Evolutionary conservation across 2,797 vertebrate genomes (phyloP), one percentile per base, ranked within the genome.

Genomic region (Propithecus deckenii): DNA sequence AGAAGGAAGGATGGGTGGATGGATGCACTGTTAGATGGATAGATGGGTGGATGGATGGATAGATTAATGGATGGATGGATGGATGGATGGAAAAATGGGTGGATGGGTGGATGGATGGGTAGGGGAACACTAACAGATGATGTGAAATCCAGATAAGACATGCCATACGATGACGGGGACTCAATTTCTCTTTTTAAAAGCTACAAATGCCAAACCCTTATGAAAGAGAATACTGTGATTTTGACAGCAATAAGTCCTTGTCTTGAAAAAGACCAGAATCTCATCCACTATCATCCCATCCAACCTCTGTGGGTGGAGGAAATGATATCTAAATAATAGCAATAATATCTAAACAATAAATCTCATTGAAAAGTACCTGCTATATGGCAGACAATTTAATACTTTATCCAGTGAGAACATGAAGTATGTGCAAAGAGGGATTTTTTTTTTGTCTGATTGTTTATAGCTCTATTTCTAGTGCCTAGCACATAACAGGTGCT

Each of bases 141-240:
- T 38, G 2, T 59, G 57, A 91, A 80, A 88, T 81, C n/a, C 59
- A 74, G 22, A 22, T 81, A 69, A 95, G 32, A 71, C 1, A n/a
- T 0, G 52, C 38, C n/a, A 69, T 13, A 52, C 35, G 46, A 78
- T 30, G 10, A 8, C 17, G 69, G 20, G 17, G 9, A 92, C 50
- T 59, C 38, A 28, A 84, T 79, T 94, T 76, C 46, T 48, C 4
- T 35, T 92, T 95, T 81, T 30, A 79, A 88, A 91, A 91, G 43
- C 52, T 55, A 57, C 65, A 69, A 35, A 61, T 3, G 4, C 32
- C 28, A 78, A 63, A 17, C 1, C 9, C 25, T 67, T 67, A n/a
- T 15, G n/a, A 69, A 78, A 80, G 28, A 85, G 15, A 89, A 41
- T 2, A 41, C 1, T 17, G 9, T 23, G 52, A 7, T 85, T 74